Base-by-base conservation (phyloP, 2,797 vertebrate genomes). In the Mormyrops boulengeri region DNA sequence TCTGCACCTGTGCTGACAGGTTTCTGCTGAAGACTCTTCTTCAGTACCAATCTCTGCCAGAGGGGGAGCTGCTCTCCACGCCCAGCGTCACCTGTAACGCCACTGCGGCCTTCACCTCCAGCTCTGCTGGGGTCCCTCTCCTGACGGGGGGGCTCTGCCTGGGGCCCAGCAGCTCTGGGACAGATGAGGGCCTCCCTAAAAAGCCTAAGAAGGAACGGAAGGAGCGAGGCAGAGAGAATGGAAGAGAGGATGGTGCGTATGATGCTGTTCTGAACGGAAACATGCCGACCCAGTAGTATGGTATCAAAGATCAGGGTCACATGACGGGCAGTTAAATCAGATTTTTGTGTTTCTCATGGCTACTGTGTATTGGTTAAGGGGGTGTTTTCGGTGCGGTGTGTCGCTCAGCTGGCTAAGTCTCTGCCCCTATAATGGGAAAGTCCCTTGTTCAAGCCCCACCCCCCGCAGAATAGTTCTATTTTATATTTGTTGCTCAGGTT, bases 161-260 rank as follows among this genome's bases (percentile, higher is more conserved):
- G 73, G 82, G 90, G 0, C 88, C 95, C 2, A 90, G 91, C 34
- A 89, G 88, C 38, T 92, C 94, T 3, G 90, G 93, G 0, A 92
- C 90, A 5, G 97, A 98, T 5, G 97, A 97, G 7, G 94, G 94
- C 7, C 87, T 93, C 80, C 93, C 95, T 8, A 98, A 97, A 92
- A 98, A 97, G 93, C 92, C 96, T 82, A 98, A 97, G 93, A 98
- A 97, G 92, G 97, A 97, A 90, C 95, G 96, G 88, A 97, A 96
- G 92, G 97, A 98, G 91, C 95, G 96, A 92, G 96, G 95, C 88
- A 96, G 95, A 93, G 97, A 97, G 92, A 97, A 97, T 50, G 97
- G 96, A 89, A 96, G 95, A 91, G 96, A 97, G 90, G 97, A 97
- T 88, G 49, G 97, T 97, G 92, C 93, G 95, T 60, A 14, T 87